Evolutionary conservation across 2,888 invertebrate species (phyloP).

Genomic region (Cephus nigrinus): DNA sequence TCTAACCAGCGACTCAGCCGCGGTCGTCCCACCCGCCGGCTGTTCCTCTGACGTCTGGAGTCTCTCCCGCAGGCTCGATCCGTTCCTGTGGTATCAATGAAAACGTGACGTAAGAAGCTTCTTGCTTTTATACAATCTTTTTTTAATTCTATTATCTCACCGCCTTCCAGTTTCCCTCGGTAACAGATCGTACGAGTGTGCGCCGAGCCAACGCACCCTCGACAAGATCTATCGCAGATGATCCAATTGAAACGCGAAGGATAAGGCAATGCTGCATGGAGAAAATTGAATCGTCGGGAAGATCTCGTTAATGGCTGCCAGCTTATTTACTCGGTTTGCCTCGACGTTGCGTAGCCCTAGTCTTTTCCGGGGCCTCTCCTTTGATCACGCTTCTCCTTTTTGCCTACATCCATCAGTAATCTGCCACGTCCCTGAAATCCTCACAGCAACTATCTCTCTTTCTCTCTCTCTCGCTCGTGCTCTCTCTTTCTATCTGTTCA

Average conservation of each 20-base stretch:
- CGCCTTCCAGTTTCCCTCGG: background rate
- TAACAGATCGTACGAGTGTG: background rate
- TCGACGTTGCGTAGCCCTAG: background rate
- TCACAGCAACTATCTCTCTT: background rate
- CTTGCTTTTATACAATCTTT: background rate
- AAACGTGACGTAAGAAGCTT: conserved; percentile 3
- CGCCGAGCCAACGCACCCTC: background rate
- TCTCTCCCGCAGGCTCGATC: background rate
- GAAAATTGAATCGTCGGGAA: background rate
- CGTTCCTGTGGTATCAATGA: background rate
- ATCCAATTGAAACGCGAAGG: background rate
- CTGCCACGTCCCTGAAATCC: background rate
- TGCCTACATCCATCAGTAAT: background rate
- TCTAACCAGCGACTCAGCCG: background rate
- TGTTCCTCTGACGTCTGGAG: background rate
- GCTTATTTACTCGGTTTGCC: background rate
- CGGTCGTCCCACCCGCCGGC: background rate
- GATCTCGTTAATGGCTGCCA: background rate
- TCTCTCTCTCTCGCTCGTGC: background rate
- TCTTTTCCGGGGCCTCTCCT: background rate
- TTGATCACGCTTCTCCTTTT: background rate
- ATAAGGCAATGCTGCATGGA: background rate
- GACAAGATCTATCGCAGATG: background rate
- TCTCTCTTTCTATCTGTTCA: background rate
- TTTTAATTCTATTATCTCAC: background rate